phyloP scores from a whole-genome alignment of 2,113 vertebrate genomes.

The Phaethornis superciliosus region DNA sequence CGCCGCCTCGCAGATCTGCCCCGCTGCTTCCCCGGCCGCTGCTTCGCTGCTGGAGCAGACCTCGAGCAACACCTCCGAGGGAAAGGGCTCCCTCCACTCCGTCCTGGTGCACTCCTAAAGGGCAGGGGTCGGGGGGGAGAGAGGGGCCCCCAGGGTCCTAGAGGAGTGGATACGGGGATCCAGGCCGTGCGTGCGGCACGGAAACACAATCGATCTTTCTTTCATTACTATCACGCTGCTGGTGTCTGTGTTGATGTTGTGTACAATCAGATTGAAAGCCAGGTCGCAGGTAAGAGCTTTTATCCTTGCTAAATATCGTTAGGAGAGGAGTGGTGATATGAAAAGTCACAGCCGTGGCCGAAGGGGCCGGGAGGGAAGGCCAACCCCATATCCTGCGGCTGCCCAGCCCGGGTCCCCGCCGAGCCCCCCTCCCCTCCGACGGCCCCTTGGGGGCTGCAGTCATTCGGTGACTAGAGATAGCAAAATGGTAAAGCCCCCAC shows the following conservation, averaged over 20 bases:
- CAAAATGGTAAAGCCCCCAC: neutral
- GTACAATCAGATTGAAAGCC: conserved; percentile 64
- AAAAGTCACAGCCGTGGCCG: neutral
- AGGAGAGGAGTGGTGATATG: neutral
- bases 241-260: conserved; percentile 62
- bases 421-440: rapidly evolving
- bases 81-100: conserved; percentile 85
- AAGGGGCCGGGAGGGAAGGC: neutral
- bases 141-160: neutral
- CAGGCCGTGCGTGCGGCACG: neutral
- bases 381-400: neutral
- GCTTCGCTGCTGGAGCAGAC: conserved; percentile 81
- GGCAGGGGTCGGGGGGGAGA: neutral
- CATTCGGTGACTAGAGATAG: neutral
- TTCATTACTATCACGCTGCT: neutral
- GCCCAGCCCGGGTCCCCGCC: neutral
- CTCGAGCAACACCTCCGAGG: conserved; percentile 72
- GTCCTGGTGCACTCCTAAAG: conserved; percentile 83
- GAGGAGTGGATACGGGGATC: neutral
- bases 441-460: neutral
- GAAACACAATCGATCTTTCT: neutral
- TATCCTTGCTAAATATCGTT: conserved; percentile 33
- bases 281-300: conserved; percentile 71
- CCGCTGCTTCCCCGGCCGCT: conserved; percentile 58
- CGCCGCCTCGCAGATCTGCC: conserved; percentile 77